Evolutionary conservation across 2,797 vertebrate species (phyloP).

Genomic region (Pangasius larnaudii): DNA sequence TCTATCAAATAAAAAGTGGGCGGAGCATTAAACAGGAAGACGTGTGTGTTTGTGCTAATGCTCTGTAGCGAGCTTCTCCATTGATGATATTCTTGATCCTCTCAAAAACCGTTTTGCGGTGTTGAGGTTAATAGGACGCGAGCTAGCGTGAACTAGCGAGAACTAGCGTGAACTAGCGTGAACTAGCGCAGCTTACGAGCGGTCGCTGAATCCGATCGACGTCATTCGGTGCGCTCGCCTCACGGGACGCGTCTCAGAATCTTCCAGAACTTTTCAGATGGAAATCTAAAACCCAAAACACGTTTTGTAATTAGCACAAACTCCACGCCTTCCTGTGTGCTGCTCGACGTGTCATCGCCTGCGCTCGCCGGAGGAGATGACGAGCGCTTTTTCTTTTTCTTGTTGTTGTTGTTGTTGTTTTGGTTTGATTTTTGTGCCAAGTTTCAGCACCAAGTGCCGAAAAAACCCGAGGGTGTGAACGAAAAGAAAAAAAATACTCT

Average conservation of each 20-base stretch:
- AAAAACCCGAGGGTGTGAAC: neutral
- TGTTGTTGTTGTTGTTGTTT: neutral
- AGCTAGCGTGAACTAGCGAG: neutral
- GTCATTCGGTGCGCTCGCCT: neutral
- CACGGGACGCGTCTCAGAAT: neutral
- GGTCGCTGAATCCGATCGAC: neutral
- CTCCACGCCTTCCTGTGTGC: neutral
- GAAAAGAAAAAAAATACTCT: no score
- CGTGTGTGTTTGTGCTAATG: neutral
- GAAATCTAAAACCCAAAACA: no score
- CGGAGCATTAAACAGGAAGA: neutral
- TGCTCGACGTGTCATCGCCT: neutral
- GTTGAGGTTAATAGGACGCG: neutral
- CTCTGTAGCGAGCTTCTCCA: neutral
- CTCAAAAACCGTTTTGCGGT: neutral
- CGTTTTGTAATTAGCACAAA: constrained; percentile 11
- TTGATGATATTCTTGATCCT: neutral
- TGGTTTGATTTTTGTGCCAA: neutral
- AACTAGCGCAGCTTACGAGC: neutral
- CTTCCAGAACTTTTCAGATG: neutral
- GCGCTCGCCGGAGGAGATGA: neutral
- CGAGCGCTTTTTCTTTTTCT: neutral
- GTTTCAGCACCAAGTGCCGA: neutral
- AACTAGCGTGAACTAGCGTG: neutral
- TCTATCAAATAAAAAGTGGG: neutral